Base-by-base conservation (phyloP, 2,888 invertebrate species). In the Folsomia manolachei region DNA sequence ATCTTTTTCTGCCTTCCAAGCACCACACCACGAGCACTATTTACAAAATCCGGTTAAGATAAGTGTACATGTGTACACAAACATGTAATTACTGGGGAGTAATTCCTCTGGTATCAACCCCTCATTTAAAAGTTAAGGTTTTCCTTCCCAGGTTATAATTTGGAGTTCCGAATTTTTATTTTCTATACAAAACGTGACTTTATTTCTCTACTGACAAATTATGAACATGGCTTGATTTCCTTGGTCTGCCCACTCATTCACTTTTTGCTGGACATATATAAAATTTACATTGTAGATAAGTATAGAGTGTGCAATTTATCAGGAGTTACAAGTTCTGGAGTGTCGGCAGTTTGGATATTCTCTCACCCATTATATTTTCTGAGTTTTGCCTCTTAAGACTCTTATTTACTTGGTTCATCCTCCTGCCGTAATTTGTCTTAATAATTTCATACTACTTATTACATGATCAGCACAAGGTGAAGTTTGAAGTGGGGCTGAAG, bases 11-110 rank as follows among this genome's bases (percentile, higher is more conserved):
- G n/a, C n/a, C n/a, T n/a, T n/a, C n/a, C n/a, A n/a, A n/a, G n/a
- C n/a, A n/a, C n/a, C n/a, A n/a, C n/a, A n/a, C n/a, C n/a, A n/a
- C n/a, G n/a, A n/a, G 19, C 24, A 67, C 67, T 80, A 78, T 80
- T 78, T 78, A 80, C 77, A 68, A 80, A 80, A 80, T 80, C 80
- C 78, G 80, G 78, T 80, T 80, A 75, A 75, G 77, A 74, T 80
- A 80, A 80, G 75, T 77, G 71, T 77, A 77, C 71, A 68, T 75
- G 63, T 72, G 73, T 72, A 70, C 69, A 73, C 69, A 74, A n/a
- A 71, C 66, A 69, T 77, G 71, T 79, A 80, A 80, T 80, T 80
- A 79, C 75, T 76, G 73, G 78, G 78, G 75, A 77, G 78, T 78
- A 78, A 78, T 79, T 76, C n/a, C n/a, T 76, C 77, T 75, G 61